A percentile compares a stretch with the other conserved stretches of the same genome.
phyloP scores from a whole-genome alignment of 2,113 vertebrate genomes.

The Triplophysa rosa region DNA sequence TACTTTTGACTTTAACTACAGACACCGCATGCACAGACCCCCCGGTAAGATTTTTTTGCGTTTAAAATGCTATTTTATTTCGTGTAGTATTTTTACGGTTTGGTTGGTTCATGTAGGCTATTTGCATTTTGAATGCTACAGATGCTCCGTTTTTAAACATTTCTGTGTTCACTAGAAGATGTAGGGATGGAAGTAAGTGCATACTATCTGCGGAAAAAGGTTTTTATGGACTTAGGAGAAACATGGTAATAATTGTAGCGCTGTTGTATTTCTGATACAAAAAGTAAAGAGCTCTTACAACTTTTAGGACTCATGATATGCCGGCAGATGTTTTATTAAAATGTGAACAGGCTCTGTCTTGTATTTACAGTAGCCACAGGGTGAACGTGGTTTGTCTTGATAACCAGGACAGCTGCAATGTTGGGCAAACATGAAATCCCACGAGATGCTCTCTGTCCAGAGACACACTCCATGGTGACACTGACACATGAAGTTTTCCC shows the following conservation, averaged over 20 bases:
- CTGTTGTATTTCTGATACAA: too few species aligned
- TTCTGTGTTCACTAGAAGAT: too few species aligned
- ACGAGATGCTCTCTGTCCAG: not conserved
- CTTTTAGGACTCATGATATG: too few species aligned
- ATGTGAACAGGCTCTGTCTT: not conserved
- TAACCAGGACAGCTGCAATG: conserved; percentile 32
- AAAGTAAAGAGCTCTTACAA: too few species aligned
- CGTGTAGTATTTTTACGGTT: not conserved
- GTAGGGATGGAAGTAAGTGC: too few species aligned
- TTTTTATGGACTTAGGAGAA: too few species aligned
- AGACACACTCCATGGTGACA: conserved; percentile 6
- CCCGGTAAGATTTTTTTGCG: not conserved
- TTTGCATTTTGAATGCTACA: too few species aligned
- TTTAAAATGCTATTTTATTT: not conserved
- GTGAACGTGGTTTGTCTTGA: conserved; percentile 11
- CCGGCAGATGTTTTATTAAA: not conserved
- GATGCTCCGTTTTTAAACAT: too few species aligned
- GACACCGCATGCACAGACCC: conserved; percentile 2
- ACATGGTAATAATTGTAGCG: too few species aligned
- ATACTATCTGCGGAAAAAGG: too few species aligned
- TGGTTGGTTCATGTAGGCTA: too few species aligned
- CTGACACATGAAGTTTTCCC: not conserved
- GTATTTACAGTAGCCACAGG: conserved; percentile 20
- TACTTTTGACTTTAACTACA: not conserved
- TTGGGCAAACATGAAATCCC: conserved; percentile 71